Base-by-base conservation (phyloP, 2,797 vertebrate species). In the Steatocranus sp. region DNA sequence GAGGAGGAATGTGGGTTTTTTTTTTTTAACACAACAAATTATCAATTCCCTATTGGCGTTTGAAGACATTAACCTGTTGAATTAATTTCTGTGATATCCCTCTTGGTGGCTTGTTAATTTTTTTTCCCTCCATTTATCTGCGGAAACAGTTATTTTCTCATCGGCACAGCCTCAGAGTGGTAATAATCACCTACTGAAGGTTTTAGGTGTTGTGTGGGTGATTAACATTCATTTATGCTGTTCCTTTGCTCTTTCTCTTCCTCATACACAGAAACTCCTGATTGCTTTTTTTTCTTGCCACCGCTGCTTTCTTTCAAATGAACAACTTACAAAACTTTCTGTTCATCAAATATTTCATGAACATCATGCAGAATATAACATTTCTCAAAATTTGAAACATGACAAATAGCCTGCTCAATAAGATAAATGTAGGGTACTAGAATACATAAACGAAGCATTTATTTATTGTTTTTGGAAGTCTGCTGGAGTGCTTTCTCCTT, bases 31-130 rank as follows among this genome's bases (percentile, higher is more conserved):
- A 81, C 80, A 88, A 83, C 86, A 88, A 89, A 88, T 91, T 77
- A 90, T 89, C 83, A 87, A 81, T 88, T 92, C 85, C 90, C 87
- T 78, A 6, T 77, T 90, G 88, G 84, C 50, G 9, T 87, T 82
- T 51, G 70, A 87, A 91, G 76, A 87, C 83, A 87, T 93, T 88
- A 92, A 92, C 87, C 88, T 93, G 88, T 89, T 88, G 84, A 91
- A 93, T 91, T 92, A 86, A 91, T 92, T 88, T 85, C 61, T 88
- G 61, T 90, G 86, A 91, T 87, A 89, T 93, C 68, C 90, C 92
- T 86, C 73, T 34, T 81, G 92, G 92, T 83, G 25, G 46, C 68
- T 86, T 87, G 76, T 86, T 90, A 30, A 36, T 61, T 53, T 75
- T 83, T 83, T 20, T 15, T 3, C 5, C 3, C 30, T 73, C 38